These are phyloP conservation scores for Ichneumoninae sp. DNA, from an alignment of 2,888 invertebrate genomes.

Conservation along the genomic window DNA sequence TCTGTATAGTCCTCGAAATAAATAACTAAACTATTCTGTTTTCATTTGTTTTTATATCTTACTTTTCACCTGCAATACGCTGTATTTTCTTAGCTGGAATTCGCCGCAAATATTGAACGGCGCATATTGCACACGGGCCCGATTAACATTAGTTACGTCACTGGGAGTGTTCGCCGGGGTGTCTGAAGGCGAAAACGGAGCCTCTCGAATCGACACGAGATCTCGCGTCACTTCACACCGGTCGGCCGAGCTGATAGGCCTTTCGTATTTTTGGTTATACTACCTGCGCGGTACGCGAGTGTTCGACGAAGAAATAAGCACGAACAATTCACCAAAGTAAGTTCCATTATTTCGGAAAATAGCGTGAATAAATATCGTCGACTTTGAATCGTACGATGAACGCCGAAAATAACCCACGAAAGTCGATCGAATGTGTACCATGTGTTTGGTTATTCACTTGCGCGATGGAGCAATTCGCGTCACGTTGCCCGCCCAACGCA, in stretches of 20 bases:
- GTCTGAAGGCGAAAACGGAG: not conserved
- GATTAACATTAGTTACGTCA: not conserved
- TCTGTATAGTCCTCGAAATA: conserved; percentile 50
- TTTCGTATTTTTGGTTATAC: conserved; percentile 60
- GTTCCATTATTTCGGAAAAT: conserved; percentile 26
- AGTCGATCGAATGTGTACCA: not conserved
- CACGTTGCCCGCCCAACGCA: conserved; percentile 9
- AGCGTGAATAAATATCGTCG: not conserved
- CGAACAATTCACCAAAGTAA: conserved; percentile 51
- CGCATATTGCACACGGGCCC: too few species aligned
- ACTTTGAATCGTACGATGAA: not conserved
- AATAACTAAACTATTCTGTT: conserved; percentile 27
- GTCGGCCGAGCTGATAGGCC: conserved; percentile 28
- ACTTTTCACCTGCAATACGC: not conserved
- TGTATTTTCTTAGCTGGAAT: not conserved
- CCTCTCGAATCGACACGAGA: not conserved
- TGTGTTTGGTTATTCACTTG: conserved; percentile 41
- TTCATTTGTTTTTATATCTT: conserved; percentile 3
- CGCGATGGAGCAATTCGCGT: not conserved
- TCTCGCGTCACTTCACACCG: conserved; percentile 42
- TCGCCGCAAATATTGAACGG: too few species aligned
- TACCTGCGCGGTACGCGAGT: conserved; percentile 44
- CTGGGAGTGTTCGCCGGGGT: not conserved
- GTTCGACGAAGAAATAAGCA: conserved; percentile 38
- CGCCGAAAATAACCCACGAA: not conserved